These are phyloP conservation scores for Esox masquinongy DNA, from an alignment of 2,797 vertebrate genomes.

Conservation along the genomic window DNA sequence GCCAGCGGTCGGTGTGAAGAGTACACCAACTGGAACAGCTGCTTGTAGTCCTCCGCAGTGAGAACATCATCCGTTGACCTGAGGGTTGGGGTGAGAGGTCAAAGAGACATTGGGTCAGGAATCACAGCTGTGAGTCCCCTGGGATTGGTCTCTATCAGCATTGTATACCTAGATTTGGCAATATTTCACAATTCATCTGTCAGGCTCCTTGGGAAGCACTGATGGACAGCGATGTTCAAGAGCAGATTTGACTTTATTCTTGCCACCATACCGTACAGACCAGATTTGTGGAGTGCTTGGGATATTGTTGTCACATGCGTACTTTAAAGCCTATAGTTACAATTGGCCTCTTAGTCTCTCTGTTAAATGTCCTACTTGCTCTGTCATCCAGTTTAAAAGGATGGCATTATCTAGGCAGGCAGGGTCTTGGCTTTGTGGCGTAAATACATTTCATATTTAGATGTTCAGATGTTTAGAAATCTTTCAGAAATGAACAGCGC, in stretches of 20 bases:
- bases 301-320: too few species aligned
- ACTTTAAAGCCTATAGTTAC: too few species aligned
- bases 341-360: too few species aligned
- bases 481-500: neutral
- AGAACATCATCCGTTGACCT: slow-evolving; percentile 83
- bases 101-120: neutral
- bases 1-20: slow-evolving; percentile 87
- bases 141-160: neutral
- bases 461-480: neutral
- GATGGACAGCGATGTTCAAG: too few species aligned
- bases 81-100: slow-evolving; percentile 24
- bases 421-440: neutral
- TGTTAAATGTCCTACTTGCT: too few species aligned
- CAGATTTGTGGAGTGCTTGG: too few species aligned
- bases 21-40: slow-evolving; percentile 85
- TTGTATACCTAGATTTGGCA: neutral
- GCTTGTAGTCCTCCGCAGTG: slow-evolving; percentile 78
- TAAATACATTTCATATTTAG: neutral
- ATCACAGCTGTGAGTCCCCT: too few species aligned
- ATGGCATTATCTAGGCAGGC: too few species aligned
- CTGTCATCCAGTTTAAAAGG: too few species aligned
- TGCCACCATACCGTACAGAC: too few species aligned
- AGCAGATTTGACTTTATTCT: too few species aligned
- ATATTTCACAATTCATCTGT: neutral
- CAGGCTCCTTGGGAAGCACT: too few species aligned